Evolutionary conservation across 1,140 invertebrate species (phyloP).

Genomic region (Macrobrachium rosenbergii): DNA sequence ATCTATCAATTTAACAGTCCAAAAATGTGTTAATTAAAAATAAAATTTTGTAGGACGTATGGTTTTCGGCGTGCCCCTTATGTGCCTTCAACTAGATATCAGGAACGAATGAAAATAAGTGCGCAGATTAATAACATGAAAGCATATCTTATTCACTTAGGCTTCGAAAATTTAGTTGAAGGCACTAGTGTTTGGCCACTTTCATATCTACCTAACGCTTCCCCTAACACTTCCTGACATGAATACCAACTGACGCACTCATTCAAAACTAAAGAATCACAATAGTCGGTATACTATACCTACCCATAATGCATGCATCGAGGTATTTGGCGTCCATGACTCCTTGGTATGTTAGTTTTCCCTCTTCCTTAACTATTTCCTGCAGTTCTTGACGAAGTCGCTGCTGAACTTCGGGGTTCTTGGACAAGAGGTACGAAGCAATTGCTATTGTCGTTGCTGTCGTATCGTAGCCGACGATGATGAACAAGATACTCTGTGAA

Average conservation of each 20-base stretch:
- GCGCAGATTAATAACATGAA: too few relatives aligned
- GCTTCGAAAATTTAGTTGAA: too few relatives aligned
- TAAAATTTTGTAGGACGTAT: too few relatives aligned
- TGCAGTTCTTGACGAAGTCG: slow-evolving; percentile 41
- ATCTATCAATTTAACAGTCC: too few relatives aligned
- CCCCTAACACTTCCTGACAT: background rate
- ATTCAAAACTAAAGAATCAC: background rate
- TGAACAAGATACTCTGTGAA: slow-evolving; percentile 66
- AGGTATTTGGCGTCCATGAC: slow-evolving; percentile 57
- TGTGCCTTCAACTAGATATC: too few relatives aligned
- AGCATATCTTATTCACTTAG: too few relatives aligned
- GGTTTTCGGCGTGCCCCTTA: too few relatives aligned
- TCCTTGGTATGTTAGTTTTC: slow-evolving; percentile 40
- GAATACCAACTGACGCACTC: background rate
- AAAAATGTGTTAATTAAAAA: too few relatives aligned
- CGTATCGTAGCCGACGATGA: slow-evolving; percentile 72
- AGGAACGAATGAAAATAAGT: too few relatives aligned
- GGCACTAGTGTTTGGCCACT: too few relatives aligned
- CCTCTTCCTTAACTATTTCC: slow-evolving; percentile 15
- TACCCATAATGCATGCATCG: slow-evolving; percentile 50
- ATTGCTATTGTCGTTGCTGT: slow-evolving; percentile 70
- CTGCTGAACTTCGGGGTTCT: slow-evolving; percentile 67
- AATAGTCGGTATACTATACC: background rate
- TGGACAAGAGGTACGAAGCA: slow-evolving; percentile 69
- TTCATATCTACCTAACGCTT: background rate